These are phyloP conservation scores for Orientallactaga sibirica DNA, from an alignment of 2,797 vertebrate genomes.

Conservation along the genomic window DNA sequence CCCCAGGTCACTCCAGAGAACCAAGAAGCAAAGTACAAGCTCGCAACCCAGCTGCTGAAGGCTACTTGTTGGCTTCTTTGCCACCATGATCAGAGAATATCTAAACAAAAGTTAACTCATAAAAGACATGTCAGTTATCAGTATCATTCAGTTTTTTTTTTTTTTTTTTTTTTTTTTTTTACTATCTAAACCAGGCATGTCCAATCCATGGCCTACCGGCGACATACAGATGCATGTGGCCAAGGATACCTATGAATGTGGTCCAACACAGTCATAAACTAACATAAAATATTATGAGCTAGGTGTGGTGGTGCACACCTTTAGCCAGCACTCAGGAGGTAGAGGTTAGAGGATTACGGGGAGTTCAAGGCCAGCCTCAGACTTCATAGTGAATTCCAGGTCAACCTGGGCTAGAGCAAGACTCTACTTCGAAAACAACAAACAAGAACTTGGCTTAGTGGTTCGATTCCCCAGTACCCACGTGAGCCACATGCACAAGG, in stretches of 20 bases:
- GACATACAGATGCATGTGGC: background rate
- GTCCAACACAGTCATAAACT: too few species aligned
- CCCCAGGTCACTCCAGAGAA: background rate
- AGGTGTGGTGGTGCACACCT: too few species aligned
- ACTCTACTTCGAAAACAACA: too few species aligned
- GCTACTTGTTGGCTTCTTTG: background rate
- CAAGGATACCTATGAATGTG: background rate
- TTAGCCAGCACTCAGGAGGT: too few species aligned
- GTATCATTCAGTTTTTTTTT: background rate
- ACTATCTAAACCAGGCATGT: background rate
- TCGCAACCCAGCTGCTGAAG: background rate
- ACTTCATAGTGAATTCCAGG: too few species aligned
- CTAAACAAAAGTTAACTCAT: constrained; percentile 68
- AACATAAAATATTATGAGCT: too few species aligned
- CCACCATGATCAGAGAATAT: rapidly evolving
- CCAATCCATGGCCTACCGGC: background rate
- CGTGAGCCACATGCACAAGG: too few species aligned
- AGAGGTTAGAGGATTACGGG: too few species aligned
- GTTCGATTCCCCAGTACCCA: too few species aligned
- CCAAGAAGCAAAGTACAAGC: background rate
- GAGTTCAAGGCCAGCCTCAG: too few species aligned
- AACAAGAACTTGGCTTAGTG: too few species aligned
- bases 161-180: background rate
- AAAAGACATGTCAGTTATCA: constrained; percentile 1
- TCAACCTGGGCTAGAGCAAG: too few species aligned